Conservation (phyloP, 1,140 invertebrate species). For the Drosophila athabasca region DNA sequence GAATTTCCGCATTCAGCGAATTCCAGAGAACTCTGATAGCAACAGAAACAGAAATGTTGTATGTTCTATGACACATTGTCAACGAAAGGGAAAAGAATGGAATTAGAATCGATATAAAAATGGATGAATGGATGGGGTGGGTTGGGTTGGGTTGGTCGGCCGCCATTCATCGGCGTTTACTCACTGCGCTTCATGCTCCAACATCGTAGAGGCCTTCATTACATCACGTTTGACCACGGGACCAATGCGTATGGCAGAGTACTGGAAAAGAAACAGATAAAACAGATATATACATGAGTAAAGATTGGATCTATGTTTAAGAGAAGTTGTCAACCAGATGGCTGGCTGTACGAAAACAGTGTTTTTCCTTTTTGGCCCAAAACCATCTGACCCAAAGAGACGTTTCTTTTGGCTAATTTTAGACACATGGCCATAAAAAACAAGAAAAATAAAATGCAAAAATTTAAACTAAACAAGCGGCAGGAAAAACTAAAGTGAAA, state of each 20-base stretch:
- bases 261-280: conserved; percentile 87
- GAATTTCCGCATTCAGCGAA: conserved; percentile 51
- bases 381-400: conserved; percentile 57
- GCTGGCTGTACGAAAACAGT: background rate
- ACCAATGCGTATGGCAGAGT: conserved; percentile 98
- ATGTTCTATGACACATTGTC: conserved; percentile 24
- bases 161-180: too few relatives aligned
- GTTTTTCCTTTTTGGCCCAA: conserved; percentile 14
- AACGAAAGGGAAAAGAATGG: background rate
- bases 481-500: conserved; percentile 34
- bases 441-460: conserved; percentile 31
- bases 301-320: background rate
- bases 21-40: conserved; percentile 35
- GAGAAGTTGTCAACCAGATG: conserved; percentile 34
- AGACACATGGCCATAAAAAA: conserved; percentile 39
- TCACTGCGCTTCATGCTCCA: conserved; percentile 98
- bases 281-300: background rate
- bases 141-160: too few relatives aligned
- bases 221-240: conserved; percentile 99
- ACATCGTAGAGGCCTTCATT: conserved; percentile 99
- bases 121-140: background rate
- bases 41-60: background rate
- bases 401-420: conserved; percentile 41
- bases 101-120: conserved; percentile 9
- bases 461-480: conserved; percentile 44